These are phyloP conservation scores for Triplophysa siluroides DNA, from an alignment of 2,113 vertebrate species.

Conservation along the genomic window DNA sequence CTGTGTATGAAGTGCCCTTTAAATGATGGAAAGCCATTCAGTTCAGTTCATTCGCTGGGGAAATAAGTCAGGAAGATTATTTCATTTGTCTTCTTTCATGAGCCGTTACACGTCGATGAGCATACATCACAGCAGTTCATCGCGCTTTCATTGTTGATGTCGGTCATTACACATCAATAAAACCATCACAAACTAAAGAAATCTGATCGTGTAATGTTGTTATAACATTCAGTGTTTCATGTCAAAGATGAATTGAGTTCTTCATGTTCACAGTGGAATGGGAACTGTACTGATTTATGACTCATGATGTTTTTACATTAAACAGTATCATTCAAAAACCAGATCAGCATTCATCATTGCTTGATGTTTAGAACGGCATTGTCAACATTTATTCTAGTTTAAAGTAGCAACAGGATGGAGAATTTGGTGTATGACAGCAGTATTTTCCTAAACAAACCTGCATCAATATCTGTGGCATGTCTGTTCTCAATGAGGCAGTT, in stretches of 20 bases:
- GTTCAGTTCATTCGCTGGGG: background rate
- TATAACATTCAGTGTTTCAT: background rate
- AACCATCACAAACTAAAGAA: slow-evolving; percentile 44
- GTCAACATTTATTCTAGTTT: too few relatives aligned
- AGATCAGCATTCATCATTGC: too few relatives aligned
- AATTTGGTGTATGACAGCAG: too few relatives aligned
- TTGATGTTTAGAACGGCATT: too few relatives aligned
- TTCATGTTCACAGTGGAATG: background rate
- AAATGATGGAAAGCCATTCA: slow-evolving; percentile 30
- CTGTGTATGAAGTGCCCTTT: slow-evolving; percentile 55
- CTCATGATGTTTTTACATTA: too few relatives aligned
- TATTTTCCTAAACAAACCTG: too few relatives aligned
- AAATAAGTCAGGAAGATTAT: slow-evolving; percentile 42
- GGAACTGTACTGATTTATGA: background rate
- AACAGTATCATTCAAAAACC: too few relatives aligned
- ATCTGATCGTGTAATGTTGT: background rate
- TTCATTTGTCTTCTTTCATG: slow-evolving; percentile 39
- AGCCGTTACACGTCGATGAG: slow-evolving; percentile 42
- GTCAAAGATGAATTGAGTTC: too few relatives aligned
- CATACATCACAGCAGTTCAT: slow-evolving; percentile 9
- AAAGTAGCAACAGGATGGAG: too few relatives aligned
- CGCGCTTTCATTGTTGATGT: slow-evolving; percentile 48
- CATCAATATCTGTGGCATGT: too few relatives aligned
- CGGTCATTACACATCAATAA: slow-evolving; percentile 36
- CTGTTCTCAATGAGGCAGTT: too few relatives aligned